A percentile compares a stretch with the other conserved stretches of the same genome.
Conservation (phyloP, 2,797 vertebrate genomes). For the Prionace glauca region DNA sequence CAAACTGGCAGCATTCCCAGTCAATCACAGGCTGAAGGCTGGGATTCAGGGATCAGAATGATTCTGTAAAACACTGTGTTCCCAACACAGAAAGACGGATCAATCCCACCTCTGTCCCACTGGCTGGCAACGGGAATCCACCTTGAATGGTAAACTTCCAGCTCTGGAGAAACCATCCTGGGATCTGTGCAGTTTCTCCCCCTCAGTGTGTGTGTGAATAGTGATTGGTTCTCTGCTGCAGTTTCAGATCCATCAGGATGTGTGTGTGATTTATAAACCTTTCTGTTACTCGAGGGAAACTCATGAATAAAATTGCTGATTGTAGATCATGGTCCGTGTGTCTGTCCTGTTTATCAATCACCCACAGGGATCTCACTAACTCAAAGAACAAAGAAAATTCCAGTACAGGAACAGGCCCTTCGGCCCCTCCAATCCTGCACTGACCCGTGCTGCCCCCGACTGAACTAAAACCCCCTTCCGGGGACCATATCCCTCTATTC, state of each 20-base stretch:
- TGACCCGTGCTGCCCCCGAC: no score
- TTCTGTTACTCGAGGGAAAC: not conserved
- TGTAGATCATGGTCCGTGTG: not conserved
- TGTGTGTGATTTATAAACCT: not conserved
- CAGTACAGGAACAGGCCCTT: no score
- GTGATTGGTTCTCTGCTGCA: not conserved
- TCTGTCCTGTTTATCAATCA: not conserved
- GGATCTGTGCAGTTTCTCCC: no score
- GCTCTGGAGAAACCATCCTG: not conserved
- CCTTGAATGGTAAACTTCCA: no score
- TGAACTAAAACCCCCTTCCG: no score
- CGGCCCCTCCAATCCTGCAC: no score
- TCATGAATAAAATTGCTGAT: not conserved
- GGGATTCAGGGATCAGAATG: not conserved
- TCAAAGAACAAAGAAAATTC: no score
- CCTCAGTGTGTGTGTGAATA: not conserved
- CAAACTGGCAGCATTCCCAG: not conserved
- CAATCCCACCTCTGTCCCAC: not conserved
- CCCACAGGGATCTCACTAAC: no score
- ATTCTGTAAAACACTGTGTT: not conserved
- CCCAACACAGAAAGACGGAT: not conserved
- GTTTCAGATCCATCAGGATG: not conserved
- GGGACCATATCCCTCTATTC: no score
- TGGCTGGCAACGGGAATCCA: not conserved
- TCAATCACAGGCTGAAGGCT: not conserved